phyloP scores from a whole-genome alignment of 2,113 vertebrate species.

The Orcinus orca region DNA sequence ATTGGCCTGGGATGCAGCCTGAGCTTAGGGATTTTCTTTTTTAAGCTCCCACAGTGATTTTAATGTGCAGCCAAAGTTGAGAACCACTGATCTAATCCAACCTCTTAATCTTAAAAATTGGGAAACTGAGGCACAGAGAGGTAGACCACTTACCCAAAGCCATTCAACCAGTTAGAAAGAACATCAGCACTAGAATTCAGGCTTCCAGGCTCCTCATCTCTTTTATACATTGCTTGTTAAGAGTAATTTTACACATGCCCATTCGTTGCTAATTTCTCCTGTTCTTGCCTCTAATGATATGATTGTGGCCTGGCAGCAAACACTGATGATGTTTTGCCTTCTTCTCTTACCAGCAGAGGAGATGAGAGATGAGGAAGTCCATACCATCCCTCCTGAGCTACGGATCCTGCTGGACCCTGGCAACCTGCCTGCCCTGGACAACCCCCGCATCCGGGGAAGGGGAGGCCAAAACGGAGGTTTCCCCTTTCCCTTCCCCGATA shows the following conservation, averaged over 20 bases:
- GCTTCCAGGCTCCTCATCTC: background rate
- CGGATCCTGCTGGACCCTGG: constrained; percentile 82
- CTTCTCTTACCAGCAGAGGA: constrained; percentile 78
- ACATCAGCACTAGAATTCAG: background rate
- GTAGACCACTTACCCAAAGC: background rate
- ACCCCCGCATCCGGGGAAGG: constrained; percentile 67
- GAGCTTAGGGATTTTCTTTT: background rate
- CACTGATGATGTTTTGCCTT: background rate
- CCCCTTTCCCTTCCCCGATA: constrained; percentile 82
- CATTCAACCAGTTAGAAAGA: background rate
- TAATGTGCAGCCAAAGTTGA: background rate
- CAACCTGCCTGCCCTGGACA: constrained; percentile 70
- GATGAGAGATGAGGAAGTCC: constrained; percentile 85
- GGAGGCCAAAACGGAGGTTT: constrained; percentile 65
- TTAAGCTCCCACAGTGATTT: background rate
- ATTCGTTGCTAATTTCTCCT: background rate
- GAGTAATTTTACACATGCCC: background rate
- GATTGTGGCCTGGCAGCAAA: background rate
- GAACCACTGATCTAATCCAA: background rate
- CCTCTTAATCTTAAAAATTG: constrained; percentile 4
- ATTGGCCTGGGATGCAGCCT: background rate
- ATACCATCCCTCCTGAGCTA: constrained; percentile 87
- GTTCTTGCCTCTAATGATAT: background rate
- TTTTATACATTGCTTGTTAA: background rate
- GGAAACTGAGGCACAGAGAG: background rate